A percentile compares a stretch with the other conserved stretches of the same genome.
Evolutionary conservation across 2,888 invertebrate species (phyloP).

Genomic region (Stratiomys singularior): DNA sequence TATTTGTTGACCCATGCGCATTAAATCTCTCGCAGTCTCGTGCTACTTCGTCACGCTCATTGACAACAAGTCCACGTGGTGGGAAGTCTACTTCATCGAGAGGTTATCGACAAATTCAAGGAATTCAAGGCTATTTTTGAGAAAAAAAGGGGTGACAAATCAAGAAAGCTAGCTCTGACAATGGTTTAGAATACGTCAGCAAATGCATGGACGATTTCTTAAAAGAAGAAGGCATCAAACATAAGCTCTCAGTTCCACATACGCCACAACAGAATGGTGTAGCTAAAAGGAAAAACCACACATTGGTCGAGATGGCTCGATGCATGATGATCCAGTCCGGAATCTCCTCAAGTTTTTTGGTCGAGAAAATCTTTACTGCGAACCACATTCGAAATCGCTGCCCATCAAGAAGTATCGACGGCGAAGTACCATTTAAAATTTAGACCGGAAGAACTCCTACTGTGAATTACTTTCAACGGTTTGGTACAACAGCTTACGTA

Average conservation of each 20-base stretch:
- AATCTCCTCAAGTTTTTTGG: not conserved
- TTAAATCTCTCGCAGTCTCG: too few relatives aligned
- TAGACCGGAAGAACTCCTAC: not conserved
- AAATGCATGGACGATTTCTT: not conserved
- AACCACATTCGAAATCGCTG: not conserved
- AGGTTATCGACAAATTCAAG: not conserved
- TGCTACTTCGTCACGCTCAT: too few relatives aligned
- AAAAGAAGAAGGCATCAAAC: not conserved
- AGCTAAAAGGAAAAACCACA: not conserved
- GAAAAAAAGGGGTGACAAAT: too few relatives aligned
- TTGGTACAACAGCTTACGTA: not conserved
- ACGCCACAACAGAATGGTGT: slow-evolving; percentile 13
- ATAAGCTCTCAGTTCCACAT: not conserved
- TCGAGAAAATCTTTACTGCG: not conserved
- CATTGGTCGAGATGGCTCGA: too few relatives aligned
- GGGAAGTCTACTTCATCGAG: not conserved
- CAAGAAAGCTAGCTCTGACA: not conserved
- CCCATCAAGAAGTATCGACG: not conserved
- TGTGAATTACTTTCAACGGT: not conserved
- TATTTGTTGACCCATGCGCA: too few relatives aligned
- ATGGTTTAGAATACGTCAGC: slow-evolving; percentile 8
- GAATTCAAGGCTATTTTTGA: not conserved
- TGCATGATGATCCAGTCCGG: not conserved
- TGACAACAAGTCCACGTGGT: not conserved
- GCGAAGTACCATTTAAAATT: not conserved